Conservation (phyloP, 53 echinoderm and acorn worm species). For the Glandiceps talaboti region DNA sequence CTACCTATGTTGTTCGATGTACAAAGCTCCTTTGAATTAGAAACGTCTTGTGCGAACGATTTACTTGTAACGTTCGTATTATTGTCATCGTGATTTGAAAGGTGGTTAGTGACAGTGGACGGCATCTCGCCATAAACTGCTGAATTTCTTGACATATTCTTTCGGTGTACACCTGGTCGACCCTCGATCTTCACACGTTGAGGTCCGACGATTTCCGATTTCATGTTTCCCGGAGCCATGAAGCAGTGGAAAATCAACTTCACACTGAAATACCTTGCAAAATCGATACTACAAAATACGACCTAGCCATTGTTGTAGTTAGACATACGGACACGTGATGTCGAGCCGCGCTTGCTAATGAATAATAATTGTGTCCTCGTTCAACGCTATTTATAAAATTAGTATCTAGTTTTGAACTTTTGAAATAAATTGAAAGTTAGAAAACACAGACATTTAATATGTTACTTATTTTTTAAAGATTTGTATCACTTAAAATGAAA, state of each 20-base stretch:
- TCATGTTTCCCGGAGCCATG: constrained; percentile 99
- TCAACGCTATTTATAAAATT: too few relatives aligned
- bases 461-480: too few relatives aligned
- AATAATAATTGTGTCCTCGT: neutral
- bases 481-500: too few relatives aligned
- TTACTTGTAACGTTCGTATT: neutral
- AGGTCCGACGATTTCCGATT: constrained; percentile 78
- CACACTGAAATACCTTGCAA: neutral
- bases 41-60: neutral
- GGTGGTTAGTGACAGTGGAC: neutral
- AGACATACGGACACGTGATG: neutral
- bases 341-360: neutral
- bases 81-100: neutral
- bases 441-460: too few relatives aligned
- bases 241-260: constrained; percentile 22
- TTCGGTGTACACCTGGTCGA: neutral
- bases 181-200: constrained; percentile 51
- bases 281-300: neutral
- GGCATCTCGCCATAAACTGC: neutral
- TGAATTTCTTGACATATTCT: neutral
- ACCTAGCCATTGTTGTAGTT: neutral
- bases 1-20: neutral
- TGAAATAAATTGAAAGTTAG: too few relatives aligned
- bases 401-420: too few relatives aligned
- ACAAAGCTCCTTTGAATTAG: neutral